These are phyloP conservation scores for Onychostruthus taczanowskii DNA, from an alignment of 2,113 vertebrate species.

Conservation along the genomic window DNA sequence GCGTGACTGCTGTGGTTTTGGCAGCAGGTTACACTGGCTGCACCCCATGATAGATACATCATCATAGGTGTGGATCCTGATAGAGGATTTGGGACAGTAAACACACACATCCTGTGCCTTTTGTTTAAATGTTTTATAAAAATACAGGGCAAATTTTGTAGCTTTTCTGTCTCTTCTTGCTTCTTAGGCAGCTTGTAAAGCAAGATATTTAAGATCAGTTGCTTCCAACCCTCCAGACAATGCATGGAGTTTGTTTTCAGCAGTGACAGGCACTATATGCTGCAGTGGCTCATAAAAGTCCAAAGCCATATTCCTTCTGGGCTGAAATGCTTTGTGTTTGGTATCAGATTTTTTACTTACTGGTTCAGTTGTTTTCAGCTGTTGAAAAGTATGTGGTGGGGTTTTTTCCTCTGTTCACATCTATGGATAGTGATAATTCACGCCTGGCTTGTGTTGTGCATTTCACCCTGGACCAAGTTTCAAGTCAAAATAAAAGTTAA, in stretches of 20 bases:
- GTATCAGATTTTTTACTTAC: background rate
- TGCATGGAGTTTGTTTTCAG: background rate
- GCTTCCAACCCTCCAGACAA: background rate
- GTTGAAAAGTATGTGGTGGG: background rate
- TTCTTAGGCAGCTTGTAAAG: background rate
- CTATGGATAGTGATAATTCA: background rate
- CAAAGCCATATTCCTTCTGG: constrained; percentile 19
- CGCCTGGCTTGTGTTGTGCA: background rate
- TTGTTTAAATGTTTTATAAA: background rate
- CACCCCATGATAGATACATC: background rate
- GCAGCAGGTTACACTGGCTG: background rate
- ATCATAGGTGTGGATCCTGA: background rate
- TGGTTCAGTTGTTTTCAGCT: background rate
- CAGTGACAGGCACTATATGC: background rate
- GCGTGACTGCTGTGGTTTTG: background rate
- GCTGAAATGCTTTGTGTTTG: background rate
- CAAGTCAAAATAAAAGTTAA: constrained; percentile 5
- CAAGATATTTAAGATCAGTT: background rate
- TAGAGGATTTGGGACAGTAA: background rate
- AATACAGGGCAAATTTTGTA: background rate
- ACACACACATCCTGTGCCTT: background rate
- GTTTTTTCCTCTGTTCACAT: background rate
- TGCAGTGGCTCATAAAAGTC: constrained; percentile 14
- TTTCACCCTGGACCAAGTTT: background rate
- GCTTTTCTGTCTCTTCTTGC: background rate